A percentile compares a stretch with the other conserved stretches of the same genome.
These are phyloP conservation scores for Steatornis caripensis DNA, from an alignment of 2,113 vertebrate species.

Conservation along the genomic window DNA sequence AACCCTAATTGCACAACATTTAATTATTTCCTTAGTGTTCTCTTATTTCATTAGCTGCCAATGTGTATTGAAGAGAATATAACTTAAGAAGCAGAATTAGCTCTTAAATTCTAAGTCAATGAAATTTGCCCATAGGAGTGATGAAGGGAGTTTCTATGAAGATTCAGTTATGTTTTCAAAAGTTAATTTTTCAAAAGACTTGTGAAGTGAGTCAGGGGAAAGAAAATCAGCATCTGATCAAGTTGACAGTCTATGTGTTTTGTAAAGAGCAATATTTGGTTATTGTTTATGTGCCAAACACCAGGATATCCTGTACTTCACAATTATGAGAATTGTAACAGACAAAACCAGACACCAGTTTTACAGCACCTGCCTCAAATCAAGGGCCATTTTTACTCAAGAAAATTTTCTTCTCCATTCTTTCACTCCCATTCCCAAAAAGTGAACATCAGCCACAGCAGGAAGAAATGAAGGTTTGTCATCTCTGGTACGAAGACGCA, in stretches of 20 bases:
- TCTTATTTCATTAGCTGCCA: slow-evolving; percentile 61
- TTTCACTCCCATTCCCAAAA: not conserved
- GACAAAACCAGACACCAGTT: not conserved
- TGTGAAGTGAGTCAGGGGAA: not conserved
- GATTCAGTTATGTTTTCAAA: slow-evolving; percentile 27
- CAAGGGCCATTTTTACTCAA: not conserved
- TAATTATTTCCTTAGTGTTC: slow-evolving; percentile 32
- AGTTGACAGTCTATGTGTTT: not conserved
- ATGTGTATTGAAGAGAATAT: slow-evolving; percentile 19
- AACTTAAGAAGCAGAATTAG: slow-evolving; percentile 53
- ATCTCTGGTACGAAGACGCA: not conserved
- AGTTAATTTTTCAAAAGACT: slow-evolving; percentile 13
- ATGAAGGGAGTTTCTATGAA: slow-evolving; percentile 30
- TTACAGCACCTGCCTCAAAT: not conserved
- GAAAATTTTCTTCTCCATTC: not conserved
- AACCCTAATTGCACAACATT: slow-evolving; percentile 18
- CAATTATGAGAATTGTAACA: not conserved
- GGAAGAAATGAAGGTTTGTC: not conserved
- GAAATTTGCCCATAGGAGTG: slow-evolving; percentile 20
- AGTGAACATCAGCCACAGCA: not conserved
- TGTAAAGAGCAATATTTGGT: not conserved
- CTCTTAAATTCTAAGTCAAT: slow-evolving; percentile 37
- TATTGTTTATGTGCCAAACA: not conserved
- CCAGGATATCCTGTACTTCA: not conserved
- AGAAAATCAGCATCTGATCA: not conserved